Evolutionary conservation across 2,113 vertebrate species (phyloP).

Genomic region (Myxocyprinus asiaticus): DNA sequence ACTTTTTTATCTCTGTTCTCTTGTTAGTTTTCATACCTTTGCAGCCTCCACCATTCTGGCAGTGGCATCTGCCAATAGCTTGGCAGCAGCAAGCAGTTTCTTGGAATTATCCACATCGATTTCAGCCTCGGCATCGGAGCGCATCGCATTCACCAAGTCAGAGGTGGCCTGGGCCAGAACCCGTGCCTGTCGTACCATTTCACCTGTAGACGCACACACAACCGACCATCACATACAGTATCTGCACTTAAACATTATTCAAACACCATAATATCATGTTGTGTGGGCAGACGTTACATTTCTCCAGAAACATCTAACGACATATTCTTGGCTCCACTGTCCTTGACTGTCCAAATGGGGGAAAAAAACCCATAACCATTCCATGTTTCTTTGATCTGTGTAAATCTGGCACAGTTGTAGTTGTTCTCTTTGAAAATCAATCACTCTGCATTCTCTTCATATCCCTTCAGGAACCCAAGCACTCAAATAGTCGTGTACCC

Average conservation of each 20-base stretch:
- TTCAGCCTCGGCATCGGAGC: slow-evolving; percentile 94
- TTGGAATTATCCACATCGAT: slow-evolving; percentile 97
- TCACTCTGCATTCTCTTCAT: slow-evolving; percentile 13
- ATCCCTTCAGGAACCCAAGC: slow-evolving; percentile 22
- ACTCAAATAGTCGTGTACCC: slow-evolving; percentile 28
- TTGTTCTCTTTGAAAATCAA: slow-evolving; percentile 29
- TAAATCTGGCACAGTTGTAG: slow-evolving; percentile 14
- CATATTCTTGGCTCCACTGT: slow-evolving; percentile 14
- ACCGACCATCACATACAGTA: neutral
- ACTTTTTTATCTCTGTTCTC: no score
- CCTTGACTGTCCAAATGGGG: neutral
- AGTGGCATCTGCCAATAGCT: slow-evolving; percentile 95
- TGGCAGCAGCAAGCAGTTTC: slow-evolving; percentile 95
- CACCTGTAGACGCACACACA: slow-evolving; percentile 74
- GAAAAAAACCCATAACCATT: neutral
- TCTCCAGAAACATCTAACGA: slow-evolving; percentile 10
- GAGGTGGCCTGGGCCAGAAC: slow-evolving; percentile 97
- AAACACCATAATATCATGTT: neutral
- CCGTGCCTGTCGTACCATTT: slow-evolving; percentile 97
- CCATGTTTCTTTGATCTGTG: slow-evolving; percentile 32
- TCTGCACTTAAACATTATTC: neutral
- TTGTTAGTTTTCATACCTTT: slow-evolving; percentile 79
- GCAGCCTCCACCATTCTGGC: slow-evolving; percentile 99
- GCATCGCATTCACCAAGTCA: slow-evolving; percentile 95
- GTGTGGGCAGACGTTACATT: slow-evolving; percentile 13